Base-by-base conservation (phyloP, 30 jellyfish, hydroid and myxozoan species). In the Phacellophora camtschatica region DNA sequence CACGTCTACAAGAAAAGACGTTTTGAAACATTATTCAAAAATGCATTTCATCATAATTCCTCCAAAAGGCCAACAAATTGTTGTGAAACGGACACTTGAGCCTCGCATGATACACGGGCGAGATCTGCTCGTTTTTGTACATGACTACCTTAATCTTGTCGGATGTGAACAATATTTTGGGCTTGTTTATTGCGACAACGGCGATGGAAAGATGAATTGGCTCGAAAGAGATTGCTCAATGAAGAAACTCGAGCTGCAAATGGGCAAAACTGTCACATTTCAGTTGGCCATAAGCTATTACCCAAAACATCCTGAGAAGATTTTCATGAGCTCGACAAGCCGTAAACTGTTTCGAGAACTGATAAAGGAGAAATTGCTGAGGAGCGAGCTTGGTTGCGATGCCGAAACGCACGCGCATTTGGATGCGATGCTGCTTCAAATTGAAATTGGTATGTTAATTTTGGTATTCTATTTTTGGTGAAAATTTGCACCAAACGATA, bases 401-500 rank as follows among this genome's bases (percentile, higher is more conserved):
- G 84, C 53, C 15, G 85, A 80, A 16, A 80, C 89, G 0, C 97
- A 77, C 29, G 97, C 97, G 10, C 41, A 65, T 64, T 62, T 88
- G 56, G 97, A 88, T 88, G 85, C 86, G 18, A 65, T 88, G 23
- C 30, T 77, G 20, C 95, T 77, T 2, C 97, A 88, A 46, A 64
- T 83, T 10, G 92, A 62, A 58, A 36, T 77, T 28, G 97, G 97
- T 49, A 51, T 51, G 84, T 69, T 31, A 2, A 39, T 19, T 36
- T 28, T 58, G 16, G 74, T 25, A 50, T 50, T 50, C 18, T 16
- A 49, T 49, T 49, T 49, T 12, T 12, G 11, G 16, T 30, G 5
- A 30, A 66, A 4, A 0, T 1, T 3, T 7, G 27, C 39, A 0
- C 9, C 12, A 24, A 32, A 66, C 30, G 64, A 49, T 7, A 4